Conservation (phyloP, 2,113 vertebrate genomes). For the Picathartes gymnocephalus region DNA sequence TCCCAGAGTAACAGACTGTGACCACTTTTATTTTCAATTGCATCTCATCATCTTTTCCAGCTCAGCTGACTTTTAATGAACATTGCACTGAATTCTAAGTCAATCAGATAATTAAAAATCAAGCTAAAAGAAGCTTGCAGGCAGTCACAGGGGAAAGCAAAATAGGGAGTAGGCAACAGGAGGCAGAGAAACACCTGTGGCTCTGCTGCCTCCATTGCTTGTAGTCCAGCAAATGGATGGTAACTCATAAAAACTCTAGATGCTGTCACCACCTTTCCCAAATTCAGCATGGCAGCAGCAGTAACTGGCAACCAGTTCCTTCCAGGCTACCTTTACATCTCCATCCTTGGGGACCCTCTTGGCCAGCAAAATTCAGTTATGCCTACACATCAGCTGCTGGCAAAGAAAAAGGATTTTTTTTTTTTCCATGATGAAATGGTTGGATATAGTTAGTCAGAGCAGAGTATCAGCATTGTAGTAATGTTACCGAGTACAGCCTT, state of each 20-base stretch:
- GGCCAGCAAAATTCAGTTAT: not conserved
- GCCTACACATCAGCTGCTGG: not conserved
- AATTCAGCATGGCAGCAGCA: not conserved
- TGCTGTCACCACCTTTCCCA: not conserved
- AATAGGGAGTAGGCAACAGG: accelerated
- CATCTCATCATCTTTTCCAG: not conserved
- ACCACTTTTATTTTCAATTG: not conserved
- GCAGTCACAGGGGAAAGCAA: not conserved
- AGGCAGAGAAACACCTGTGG: not conserved
- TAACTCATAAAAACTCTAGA: not conserved
- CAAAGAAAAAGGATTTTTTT: not conserved
- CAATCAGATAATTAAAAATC: not conserved
- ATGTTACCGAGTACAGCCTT: not conserved
- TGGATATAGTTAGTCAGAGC: not conserved
- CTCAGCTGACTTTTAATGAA: not conserved
- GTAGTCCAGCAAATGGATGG: not conserved
- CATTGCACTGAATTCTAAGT: not conserved
- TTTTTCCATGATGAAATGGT: not conserved
- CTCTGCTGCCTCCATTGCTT: not conserved
- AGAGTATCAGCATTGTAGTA: not conserved
- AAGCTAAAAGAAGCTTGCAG: not conserved
- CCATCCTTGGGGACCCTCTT: not conserved
- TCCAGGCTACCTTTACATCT: not conserved
- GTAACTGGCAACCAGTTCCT: not conserved
- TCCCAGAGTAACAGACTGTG: not conserved